A percentile compares a stretch with the other conserved stretches of the same genome.
These are phyloP conservation scores for Labeo rohita DNA, from an alignment of 2,113 vertebrate genomes.

Conservation along the genomic window DNA sequence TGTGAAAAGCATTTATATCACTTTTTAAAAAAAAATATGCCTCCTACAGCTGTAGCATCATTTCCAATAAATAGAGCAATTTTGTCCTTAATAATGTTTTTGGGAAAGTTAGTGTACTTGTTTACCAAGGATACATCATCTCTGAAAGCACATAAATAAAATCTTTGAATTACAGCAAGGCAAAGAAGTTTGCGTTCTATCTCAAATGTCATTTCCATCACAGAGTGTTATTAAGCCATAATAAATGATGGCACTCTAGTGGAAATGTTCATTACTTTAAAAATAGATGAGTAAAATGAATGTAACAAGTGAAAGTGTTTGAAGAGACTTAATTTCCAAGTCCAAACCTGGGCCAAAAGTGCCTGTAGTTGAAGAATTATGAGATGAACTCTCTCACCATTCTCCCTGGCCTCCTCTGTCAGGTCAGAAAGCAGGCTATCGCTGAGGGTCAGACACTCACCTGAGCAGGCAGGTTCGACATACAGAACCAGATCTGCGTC, in stretches of 20 bases:
- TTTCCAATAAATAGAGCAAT: neutral
- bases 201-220: neutral
- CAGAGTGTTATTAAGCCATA: neutral
- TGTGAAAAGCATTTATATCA: neutral
- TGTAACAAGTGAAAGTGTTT: neutral
- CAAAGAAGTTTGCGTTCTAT: neutral
- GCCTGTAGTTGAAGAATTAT: neutral
- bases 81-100: neutral
- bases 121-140: neutral
- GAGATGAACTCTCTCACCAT: neutral
- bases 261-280: neutral
- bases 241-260: neutral
- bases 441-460: constrained; percentile 60
- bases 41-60: neutral
- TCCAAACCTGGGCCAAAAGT: neutral
- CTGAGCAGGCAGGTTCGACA: constrained; percentile 65
- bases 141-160: neutral
- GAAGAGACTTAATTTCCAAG: neutral
- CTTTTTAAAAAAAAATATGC: too few species aligned
- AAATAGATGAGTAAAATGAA: neutral
- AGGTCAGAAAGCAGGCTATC: constrained; percentile 48
- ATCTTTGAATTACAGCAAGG: neutral
- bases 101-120: neutral
- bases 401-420: constrained; percentile 32
- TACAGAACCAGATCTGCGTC: constrained; percentile 56